These are phyloP conservation scores for Aplodontia rufa DNA, from an alignment of 2,113 vertebrate species.

Conservation along the genomic window DNA sequence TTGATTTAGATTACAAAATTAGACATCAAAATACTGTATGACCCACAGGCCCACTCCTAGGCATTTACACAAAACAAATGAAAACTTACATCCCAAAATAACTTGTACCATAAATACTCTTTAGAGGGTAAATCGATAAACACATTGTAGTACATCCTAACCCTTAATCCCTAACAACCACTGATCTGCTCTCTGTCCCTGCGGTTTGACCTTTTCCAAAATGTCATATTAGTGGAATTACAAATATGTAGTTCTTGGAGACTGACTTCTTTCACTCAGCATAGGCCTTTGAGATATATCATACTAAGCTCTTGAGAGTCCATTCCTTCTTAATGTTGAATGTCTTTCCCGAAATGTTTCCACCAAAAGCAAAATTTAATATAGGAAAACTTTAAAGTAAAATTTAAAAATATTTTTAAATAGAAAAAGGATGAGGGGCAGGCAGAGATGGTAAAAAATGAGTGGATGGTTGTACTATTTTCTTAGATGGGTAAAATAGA, in stretches of 20 bases:
- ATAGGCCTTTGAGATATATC: neutral
- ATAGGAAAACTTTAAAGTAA: neutral
- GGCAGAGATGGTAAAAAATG: neutral
- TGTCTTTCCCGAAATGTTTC: neutral
- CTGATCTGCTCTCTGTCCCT: neutral
- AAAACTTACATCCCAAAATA: neutral
- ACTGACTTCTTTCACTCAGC: neutral
- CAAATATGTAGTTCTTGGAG: neutral
- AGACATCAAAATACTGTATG: neutral
- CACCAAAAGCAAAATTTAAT: neutral
- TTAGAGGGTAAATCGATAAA: neutral
- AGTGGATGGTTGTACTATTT: neutral
- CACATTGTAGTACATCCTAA: neutral
- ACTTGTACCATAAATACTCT: neutral
- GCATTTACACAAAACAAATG: neutral
- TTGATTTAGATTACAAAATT: neutral
- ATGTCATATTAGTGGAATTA: neutral
- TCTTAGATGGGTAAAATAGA: neutral
- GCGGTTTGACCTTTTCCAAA: neutral
- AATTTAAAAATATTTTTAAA: neutral
- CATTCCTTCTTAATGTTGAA: neutral
- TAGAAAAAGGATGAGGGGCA: neutral
- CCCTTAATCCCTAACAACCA: neutral
- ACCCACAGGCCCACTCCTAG: neutral
- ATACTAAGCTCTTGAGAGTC: neutral